Evolutionary conservation across 2,797 vertebrate species (phyloP), one percentile per base, ranked within the genome.

Genomic region (Podarcis siculus): DNA sequence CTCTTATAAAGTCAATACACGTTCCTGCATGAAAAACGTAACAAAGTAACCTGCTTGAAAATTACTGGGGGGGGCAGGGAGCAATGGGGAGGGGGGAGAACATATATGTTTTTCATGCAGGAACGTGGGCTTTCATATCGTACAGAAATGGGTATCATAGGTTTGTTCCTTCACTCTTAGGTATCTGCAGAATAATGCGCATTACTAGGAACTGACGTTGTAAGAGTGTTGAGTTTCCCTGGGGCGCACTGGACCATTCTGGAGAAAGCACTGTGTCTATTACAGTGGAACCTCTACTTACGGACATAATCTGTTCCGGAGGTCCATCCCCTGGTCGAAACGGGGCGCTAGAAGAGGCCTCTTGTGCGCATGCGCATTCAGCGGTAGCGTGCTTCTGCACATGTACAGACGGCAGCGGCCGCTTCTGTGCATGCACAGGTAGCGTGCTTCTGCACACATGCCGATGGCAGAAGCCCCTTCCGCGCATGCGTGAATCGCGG

Each of bases 1-100:
- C 61, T 89, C 79, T 85, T 85, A 89, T 75, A 89, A 86, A 85
- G 69, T 85, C 88, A 89, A 85, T 85, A 81, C 78, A 89, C 58
- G 27, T 89, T 89, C 83, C 71, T 85, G 88, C 87, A 81, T 75
- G 83, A 85, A 89, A 89, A 89, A 89, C 45, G 78, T 83, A 67
- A 89, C 83, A 81, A 80, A 89, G 79, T 89, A 81, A 89, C 83
- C 88, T 89, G 72, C 81, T 86, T 89, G 83, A 82, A 89, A 81
- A 89, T 81, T 67, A 85, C 42, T 76, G 58, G 77, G 27, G 42
- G 39, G 49, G 49, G 13, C 13, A 73, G 32, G 80, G 39, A 76
- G 88, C 71, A 89, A 61, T 19, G 79, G n/a, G 39, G 49, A 55
- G 49, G 35, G 71, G 72, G 58, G 64, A 27, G 90, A 64, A 55